Evolutionary conservation across 53 echinoderm and acorn worm genomes (phyloP).

Genomic region (Luidia sarsii): DNA sequence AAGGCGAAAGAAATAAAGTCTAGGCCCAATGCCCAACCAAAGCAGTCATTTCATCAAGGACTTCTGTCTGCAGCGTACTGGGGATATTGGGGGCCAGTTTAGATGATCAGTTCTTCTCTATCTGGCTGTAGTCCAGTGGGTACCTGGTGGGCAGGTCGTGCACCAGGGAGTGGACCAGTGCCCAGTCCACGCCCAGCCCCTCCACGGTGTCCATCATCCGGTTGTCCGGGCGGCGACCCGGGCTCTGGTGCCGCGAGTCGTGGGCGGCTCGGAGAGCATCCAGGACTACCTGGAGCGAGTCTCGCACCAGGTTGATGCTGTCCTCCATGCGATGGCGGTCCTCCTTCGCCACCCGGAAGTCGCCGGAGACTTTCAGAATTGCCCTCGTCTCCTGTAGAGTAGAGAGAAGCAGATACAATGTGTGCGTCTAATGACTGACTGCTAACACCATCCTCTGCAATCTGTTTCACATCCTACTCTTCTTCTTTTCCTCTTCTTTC

Average conservation of each 20-base stretch:
- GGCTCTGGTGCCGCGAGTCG: background rate
- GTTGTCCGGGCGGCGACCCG: slow-evolving; percentile 3
- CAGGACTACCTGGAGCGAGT: slow-evolving; percentile 28
- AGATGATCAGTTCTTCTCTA: too few species aligned
- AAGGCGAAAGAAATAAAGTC: too few species aligned
- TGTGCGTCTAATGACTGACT: too few species aligned
- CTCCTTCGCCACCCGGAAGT: slow-evolving; percentile 36
- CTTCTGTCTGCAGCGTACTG: too few species aligned
- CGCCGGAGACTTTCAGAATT: slow-evolving; percentile 4
- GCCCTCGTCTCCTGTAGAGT: slow-evolving; percentile 18
- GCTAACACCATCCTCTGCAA: too few species aligned
- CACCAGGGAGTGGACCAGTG: background rate
- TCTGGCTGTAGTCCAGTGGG: slow-evolving; percentile 3
- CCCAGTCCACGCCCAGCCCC: slow-evolving; percentile 25
- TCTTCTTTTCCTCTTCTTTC: background rate
- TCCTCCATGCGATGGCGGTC: slow-evolving; percentile 32
- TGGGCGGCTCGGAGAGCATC: slow-evolving; percentile 10
- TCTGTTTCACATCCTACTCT: background rate
- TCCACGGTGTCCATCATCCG: slow-evolving; percentile 10
- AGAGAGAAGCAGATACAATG: background rate
- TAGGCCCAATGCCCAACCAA: too few species aligned
- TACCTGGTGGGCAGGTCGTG: slow-evolving; percentile 21
- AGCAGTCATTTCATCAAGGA: too few species aligned
- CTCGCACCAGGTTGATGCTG: slow-evolving; percentile 31
- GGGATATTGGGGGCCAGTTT: too few species aligned